Evolutionary conservation across 1,140 invertebrate species (phyloP).

Genomic region (Pseudomyrmex gracilis): DNA sequence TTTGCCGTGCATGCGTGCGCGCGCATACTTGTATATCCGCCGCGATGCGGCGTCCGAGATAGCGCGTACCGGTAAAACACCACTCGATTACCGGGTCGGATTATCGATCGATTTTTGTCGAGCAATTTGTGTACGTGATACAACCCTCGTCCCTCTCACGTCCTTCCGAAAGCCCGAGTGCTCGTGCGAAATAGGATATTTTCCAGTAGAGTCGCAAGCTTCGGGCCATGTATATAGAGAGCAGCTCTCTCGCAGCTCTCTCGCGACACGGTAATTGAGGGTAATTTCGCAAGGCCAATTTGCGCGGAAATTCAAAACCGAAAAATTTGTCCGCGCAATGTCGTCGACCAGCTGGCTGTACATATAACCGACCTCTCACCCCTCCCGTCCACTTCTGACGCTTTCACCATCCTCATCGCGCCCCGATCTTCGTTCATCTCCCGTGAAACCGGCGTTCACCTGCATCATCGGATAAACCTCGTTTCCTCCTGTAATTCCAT

Average conservation of each 20-base stretch:
- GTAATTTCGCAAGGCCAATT: constrained; percentile 80
- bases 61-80: constrained; percentile 48
- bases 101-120: constrained; percentile 72
- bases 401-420: not conserved
- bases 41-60: constrained; percentile 12
- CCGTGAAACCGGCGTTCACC: constrained; percentile 74
- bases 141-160: too few species aligned
- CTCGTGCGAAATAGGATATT: constrained; percentile 65
- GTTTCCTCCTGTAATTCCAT: constrained; percentile 82
- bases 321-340: constrained; percentile 74
- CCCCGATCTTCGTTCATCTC: constrained; percentile 63
- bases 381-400: not conserved
- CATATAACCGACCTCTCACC: too few species aligned
- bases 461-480: constrained; percentile 80
- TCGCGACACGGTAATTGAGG: constrained; percentile 75
- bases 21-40: not conserved
- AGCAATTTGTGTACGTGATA: constrained; percentile 59
- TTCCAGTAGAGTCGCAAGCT: constrained; percentile 65
- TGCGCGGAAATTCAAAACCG: constrained; percentile 77
- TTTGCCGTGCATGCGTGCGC: constrained; percentile 44
- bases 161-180: not conserved
- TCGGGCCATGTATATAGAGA: constrained; percentile 42
- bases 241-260: constrained; percentile 41
- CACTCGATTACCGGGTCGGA: constrained; percentile 64
- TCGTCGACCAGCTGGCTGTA: constrained; percentile 19